A percentile compares a stretch with the other conserved stretches of the same genome.
Evolutionary conservation across 2,888 invertebrate genomes (phyloP).

Genomic region (Iphiclides podalirius): DNA sequence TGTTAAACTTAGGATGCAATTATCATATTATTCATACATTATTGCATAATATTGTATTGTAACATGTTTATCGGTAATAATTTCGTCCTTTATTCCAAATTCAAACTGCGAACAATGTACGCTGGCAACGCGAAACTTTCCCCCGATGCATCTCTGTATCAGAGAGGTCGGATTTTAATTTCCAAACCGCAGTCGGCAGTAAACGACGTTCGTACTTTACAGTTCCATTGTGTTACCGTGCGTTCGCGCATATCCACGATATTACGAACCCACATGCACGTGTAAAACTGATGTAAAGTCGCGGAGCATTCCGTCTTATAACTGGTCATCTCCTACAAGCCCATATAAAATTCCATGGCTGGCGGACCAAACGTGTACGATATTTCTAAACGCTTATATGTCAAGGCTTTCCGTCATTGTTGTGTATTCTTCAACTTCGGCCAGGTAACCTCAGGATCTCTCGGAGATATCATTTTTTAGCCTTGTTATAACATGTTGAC

Average conservation of each 20-base stretch:
- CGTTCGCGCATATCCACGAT: constrained; percentile 40
- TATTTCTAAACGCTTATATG: background rate
- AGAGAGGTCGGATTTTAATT: constrained; percentile 74
- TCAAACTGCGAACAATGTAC: constrained; percentile 1
- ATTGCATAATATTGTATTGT: too few species aligned
- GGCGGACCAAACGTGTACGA: background rate
- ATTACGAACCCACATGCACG: constrained; percentile 47
- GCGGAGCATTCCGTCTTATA: constrained; percentile 30
- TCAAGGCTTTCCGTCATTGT: too few species aligned
- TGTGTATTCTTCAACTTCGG: too few species aligned
- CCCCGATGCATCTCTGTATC: constrained; percentile 46
- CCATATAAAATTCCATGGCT: constrained; percentile 18
- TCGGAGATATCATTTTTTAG: too few species aligned
- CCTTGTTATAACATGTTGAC: too few species aligned
- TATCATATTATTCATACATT: too few species aligned
- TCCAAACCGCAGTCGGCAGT: constrained; percentile 75
- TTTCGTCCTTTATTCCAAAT: constrained; percentile 7
- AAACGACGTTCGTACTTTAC: constrained; percentile 72
- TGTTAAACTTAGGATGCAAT: too few species aligned
- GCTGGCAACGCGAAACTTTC: constrained; percentile 30
- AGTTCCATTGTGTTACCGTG: constrained; percentile 66
- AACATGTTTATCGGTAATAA: too few species aligned
- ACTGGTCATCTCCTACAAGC: constrained; percentile 29
- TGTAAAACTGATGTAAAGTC: constrained; percentile 48
- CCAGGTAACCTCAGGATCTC: too few species aligned